A percentile compares a stretch with the other conserved stretches of the same genome.
phyloP scores from a whole-genome alignment of 2,113 vertebrate genomes.

The Rhagologus leucostigma region DNA sequence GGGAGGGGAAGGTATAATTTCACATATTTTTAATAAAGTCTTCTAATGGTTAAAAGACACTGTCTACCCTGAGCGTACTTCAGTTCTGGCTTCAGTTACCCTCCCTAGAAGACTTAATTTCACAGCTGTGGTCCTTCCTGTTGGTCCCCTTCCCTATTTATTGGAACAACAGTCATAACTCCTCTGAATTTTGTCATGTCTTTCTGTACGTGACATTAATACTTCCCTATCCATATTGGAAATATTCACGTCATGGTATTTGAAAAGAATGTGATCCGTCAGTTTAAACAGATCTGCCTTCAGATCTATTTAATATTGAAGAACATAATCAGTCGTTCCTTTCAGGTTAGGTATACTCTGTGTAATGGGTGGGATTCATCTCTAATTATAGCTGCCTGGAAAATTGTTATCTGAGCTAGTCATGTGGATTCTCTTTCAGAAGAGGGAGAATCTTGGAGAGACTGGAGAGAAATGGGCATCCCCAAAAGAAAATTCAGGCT shows the following conservation, averaged over 20 bases:
- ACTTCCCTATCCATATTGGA: neutral
- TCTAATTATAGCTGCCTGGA: conserved; percentile 27
- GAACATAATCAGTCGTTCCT: neutral
- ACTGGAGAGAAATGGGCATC: neutral
- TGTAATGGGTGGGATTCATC: neutral
- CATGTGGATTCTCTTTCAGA: neutral
- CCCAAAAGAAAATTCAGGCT: neutral
- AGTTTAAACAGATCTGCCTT: conserved; percentile 23
- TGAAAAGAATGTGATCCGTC: neutral
- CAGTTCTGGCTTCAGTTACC: neutral
- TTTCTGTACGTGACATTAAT: neutral
- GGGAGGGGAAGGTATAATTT: fast-evolving
- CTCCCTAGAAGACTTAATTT: neutral
- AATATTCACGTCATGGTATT: neutral
- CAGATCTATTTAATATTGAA: neutral
- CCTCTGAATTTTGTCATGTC: neutral
- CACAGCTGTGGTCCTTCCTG: neutral
- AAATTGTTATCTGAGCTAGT: neutral
- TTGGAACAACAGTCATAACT: neutral
- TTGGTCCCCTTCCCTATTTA: neutral
- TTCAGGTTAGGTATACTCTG: neutral
- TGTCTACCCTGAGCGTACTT: neutral
- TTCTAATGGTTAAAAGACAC: neutral
- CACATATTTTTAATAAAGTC: neutral
- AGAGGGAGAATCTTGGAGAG: neutral